Conservation (phyloP, 1,140 invertebrate genomes). For the Zaprionus tsacasi region DNA sequence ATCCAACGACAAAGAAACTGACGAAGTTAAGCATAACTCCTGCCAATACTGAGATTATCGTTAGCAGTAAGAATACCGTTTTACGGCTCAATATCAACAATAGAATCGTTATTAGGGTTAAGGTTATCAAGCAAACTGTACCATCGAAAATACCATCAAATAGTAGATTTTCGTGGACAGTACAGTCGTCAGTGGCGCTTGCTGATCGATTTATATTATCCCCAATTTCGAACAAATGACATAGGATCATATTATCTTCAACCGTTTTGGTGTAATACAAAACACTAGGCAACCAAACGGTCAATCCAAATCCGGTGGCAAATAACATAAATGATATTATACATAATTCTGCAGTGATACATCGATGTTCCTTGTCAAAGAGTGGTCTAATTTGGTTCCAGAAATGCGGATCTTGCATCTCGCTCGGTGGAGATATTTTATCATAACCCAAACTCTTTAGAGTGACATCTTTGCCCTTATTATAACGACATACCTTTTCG, state of each 20-base stretch:
- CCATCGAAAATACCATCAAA: not conserved
- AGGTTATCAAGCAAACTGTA: not conserved
- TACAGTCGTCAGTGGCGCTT: not conserved
- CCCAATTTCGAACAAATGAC: not conserved
- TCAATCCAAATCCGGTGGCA: not conserved
- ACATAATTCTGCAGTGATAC: not conserved
- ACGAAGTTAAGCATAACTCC: not conserved
- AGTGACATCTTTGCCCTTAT: conserved; percentile 49
- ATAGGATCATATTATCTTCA: not conserved
- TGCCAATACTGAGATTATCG: not conserved
- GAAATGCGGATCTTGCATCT: not conserved
- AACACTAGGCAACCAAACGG: not conserved
- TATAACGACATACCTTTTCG: conserved; percentile 41
- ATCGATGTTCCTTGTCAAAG: not conserved
- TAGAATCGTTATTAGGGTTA: not conserved
- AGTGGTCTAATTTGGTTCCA: not conserved
- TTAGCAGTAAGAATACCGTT: not conserved
- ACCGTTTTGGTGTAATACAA: not conserved
- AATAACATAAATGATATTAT: not conserved
- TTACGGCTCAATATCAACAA: not conserved
- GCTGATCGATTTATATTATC: not conserved
- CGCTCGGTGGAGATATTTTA: not conserved
- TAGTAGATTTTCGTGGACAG: not conserved
- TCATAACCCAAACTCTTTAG: conserved; percentile 43
- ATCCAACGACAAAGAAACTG: not conserved